Percentiles rank a stretch among this genome's conserved stretches.
Conservation (phyloP, 2,113 vertebrate species). For the Ellobius talpinus region DNA sequence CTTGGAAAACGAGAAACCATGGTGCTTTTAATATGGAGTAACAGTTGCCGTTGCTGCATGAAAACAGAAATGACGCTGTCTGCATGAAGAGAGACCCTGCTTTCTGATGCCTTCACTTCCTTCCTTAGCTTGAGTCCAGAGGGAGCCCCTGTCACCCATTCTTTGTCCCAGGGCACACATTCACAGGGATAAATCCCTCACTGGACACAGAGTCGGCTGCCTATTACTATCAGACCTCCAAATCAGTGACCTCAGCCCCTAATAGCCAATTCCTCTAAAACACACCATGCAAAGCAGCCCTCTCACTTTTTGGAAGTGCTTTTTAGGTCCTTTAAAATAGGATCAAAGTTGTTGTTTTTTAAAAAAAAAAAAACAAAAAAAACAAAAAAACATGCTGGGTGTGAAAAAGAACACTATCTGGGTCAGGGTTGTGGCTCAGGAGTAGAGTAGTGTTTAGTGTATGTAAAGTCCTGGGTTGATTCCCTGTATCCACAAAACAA, state of each 20-base stretch:
- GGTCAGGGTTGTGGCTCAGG: too few relatives aligned
- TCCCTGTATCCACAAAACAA: background rate
- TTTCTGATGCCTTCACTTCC: background rate
- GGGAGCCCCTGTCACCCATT: background rate
- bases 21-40: background rate
- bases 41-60: background rate
- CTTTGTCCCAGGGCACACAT: fast-evolving
- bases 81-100: background rate
- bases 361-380: background rate
- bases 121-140: background rate
- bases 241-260: background rate
- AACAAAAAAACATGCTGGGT: background rate
- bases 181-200: fast-evolving
- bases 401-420: background rate
- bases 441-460: background rate
- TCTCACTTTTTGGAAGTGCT: background rate
- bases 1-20: background rate
- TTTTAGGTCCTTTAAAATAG: background rate
- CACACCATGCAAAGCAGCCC: background rate
- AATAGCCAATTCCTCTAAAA: background rate
- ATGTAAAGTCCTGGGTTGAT: background rate
- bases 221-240: background rate
- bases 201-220: fast-evolving
- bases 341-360: background rate
- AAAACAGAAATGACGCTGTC: fast-evolving